Base-by-base conservation (phyloP, 2,113 vertebrate genomes). In the Toxostoma redivivum region DNA sequence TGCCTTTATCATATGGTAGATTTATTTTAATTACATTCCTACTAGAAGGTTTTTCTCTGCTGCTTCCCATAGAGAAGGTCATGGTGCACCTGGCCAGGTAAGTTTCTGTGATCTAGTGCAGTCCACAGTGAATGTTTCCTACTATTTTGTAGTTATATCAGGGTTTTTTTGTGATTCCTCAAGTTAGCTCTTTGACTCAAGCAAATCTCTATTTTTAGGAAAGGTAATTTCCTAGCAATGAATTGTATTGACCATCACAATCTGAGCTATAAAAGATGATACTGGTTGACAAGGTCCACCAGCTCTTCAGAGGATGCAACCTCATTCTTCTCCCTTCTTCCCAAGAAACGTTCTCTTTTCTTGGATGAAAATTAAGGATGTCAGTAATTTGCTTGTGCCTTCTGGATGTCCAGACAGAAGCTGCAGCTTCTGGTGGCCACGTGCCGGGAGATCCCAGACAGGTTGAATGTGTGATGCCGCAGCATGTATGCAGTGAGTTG, bases 301-400 rank as follows among this genome's bases (percentile, higher is more conserved):
- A 54, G 30, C n/a, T 90, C 60, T 71, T 64, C 31, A 45, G 35
- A 70, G 42, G 38, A 73, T 21, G 12, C 1, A 0, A 25, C 21
- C 40, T 83, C 44, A 27, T 83, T 83, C 35, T 88, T 82, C 17
- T 51, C 30, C 12, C 25, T 76, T 91, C 69, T 81, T 47, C 44
- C 35, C 31, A 45, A 48, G 30, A 88, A 40, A 27, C 21, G 78
- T 70, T 73, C 4, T 88, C 24, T 42, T 61, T 65, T 42, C 25
- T 58, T 86, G 65, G 27, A 56, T 84, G 51, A 86, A 83, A 84
- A 58, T 83, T 56, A 74, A 37, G 69, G 88, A 81, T 58, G 51
- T 90, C 42, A 42, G 30, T 85, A 53, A 76, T 51, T 77, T 90
- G 67, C 40, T 65, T 58, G 91, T 95, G 94, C 95, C 92, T 95